phyloP scores from a whole-genome alignment of 1,140 invertebrate species.

The Heliconius melpomene region DNA sequence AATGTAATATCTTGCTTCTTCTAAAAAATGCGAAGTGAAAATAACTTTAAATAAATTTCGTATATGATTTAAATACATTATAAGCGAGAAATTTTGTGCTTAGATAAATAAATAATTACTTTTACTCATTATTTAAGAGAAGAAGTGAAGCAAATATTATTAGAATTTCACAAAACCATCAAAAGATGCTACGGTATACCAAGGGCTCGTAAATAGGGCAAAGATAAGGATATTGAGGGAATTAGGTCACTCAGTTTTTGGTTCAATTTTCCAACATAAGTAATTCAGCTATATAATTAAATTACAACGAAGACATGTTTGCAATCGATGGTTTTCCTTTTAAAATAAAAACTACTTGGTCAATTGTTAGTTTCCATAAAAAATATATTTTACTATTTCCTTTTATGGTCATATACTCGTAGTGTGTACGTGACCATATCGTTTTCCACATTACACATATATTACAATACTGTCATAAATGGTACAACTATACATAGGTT shows the following conservation, averaged over 20 bases:
- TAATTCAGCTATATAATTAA: neutral
- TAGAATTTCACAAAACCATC: neutral
- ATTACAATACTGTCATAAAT: constrained; percentile 6
- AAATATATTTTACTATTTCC: neutral
- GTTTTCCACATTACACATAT: neutral
- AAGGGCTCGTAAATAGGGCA: neutral
- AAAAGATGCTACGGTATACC: neutral
- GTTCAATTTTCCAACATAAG: neutral
- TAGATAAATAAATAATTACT: neutral
- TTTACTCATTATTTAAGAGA: neutral
- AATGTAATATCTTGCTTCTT: too few relatives aligned
- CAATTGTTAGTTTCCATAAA: neutral
- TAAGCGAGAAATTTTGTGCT: neutral
- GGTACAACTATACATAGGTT: constrained; percentile 19
- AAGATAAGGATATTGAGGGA: neutral
- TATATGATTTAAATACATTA: too few relatives aligned
- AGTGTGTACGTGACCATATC: constrained; percentile 15
- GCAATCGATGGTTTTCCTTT: neutral
- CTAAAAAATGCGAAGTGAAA: too few relatives aligned
- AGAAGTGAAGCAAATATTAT: neutral
- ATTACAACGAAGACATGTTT: neutral
- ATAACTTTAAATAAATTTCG: too few relatives aligned
- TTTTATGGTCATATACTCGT: neutral
- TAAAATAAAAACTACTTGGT: neutral
- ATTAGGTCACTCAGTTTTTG: neutral